Evolutionary conservation across 1,140 invertebrate species (phyloP), one percentile per base, ranked within the genome.

Genomic region (Pseudomyrmex sp.): DNA sequence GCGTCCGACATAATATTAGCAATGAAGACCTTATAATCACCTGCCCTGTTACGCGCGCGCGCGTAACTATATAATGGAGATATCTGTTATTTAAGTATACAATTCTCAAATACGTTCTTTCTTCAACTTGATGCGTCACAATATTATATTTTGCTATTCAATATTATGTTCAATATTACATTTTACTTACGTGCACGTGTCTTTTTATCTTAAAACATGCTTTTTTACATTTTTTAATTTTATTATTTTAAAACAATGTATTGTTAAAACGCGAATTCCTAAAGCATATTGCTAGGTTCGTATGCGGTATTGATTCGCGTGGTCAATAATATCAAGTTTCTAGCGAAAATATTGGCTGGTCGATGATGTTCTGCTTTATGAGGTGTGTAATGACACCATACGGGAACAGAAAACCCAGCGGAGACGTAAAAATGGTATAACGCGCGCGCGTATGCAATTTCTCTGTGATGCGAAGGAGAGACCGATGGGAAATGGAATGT

Each of bases 331-430:
- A 82, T 63, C 50, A 75, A 84, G 68, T 87, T 85, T 75, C 76
- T 85, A 66, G 70, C 35, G 59, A 84, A 68, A 54, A 62, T 26
- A 70, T 65, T 74, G 35, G 50, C 61, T 46, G 83, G 63, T 82
- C 85, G 85, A 82, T 87, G 66, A 74, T 73, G 54, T 87, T 83
- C 85, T 89, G 89, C 84, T 91, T 91, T 91, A 91, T 90, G 90
- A 89, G 90, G 89, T 91, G 89, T 89, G 87, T 89, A 90, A 90
- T 87, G 79, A 79, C 77, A 85, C 88, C 83, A 86, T 82, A 83
- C 80, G 83, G 85, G 87, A 82, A 73, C 44, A 62, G 74, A 90
- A 90, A 89, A 83, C 90, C 90, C 90, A 90, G 82, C 90, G 90
- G 90, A 91, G 84, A 89, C 90, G 90, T 90, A 91, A 90, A 91